Evolutionary conservation across 2,888 invertebrate genomes (phyloP), one percentile per base, ranked within the genome.

Genomic region (Patella ulyssiponensis): DNA sequence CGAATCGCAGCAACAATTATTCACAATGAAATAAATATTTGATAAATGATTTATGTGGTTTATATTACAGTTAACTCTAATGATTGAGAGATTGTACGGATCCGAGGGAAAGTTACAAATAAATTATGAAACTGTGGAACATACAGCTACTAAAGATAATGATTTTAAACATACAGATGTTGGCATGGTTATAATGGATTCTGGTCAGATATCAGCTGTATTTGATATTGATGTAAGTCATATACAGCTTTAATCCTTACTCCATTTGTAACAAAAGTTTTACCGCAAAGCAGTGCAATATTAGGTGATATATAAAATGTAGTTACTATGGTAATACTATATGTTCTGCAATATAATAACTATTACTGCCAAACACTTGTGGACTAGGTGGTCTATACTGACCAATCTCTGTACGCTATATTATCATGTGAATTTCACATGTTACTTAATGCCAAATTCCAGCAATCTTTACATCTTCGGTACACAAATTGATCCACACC

Each of bases 51-150:
- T 23, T 71, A 23, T 54, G 20, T 52, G 23, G 64, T 27, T 9
- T 75, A 20, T 23, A 44, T 44, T 15, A 64, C 23, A 51, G 23
- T 78, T 90, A 90, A 83, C 90, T 27, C 85, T 83, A 71, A 83
- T 91, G 73, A 83, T 91, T 17, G 81, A 87, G 64, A 84, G 91
- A 15, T 69, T 88, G 73, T 91, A 87, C 82, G 91, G 91, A 7
- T 88, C 88, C 7, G 81, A 85, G 52, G 86, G 86, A 17, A 87
- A 83, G 77, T 79, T 91, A 12, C 87, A 88, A 77, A 82, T 90
- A 14, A 79, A 80, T 17, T 91, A 89, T 80, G 75, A 82, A 17
- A 87, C 89, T 5, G 79, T 80, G 70, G 82, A 82, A 69, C 81
- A 82, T 9, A 86, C 83, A 5, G 90, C 91, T 3, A 80, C 76